phyloP scores from a whole-genome alignment of 2,797 vertebrate species.

The Leptodactylus fallax region DNA sequence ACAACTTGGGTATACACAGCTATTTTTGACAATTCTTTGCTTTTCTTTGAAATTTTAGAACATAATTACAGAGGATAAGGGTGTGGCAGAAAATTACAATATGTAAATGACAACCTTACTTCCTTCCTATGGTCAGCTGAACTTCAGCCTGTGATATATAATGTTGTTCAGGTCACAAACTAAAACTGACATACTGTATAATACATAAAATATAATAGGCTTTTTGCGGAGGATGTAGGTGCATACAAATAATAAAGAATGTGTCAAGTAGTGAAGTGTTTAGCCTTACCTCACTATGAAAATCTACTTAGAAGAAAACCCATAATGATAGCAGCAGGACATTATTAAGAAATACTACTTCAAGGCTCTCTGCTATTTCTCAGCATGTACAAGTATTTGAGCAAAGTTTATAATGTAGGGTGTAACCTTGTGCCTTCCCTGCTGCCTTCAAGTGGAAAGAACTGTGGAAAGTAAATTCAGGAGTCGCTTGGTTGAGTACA shows the following conservation, averaged over 20 bases:
- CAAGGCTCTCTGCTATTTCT: neutral
- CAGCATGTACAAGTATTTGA: neutral
- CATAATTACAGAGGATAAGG: slow-evolving; percentile 49
- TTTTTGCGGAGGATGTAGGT: neutral
- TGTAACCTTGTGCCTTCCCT: slow-evolving; percentile 1
- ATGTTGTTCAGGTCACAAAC: neutral
- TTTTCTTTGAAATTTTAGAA: slow-evolving; percentile 45
- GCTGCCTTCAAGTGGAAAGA: slow-evolving; percentile 6
- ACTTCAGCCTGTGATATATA: neutral
- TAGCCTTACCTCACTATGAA: neutral
- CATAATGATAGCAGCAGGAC: neutral
- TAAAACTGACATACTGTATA: neutral
- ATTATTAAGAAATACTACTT: neutral
- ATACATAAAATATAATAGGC: neutral
- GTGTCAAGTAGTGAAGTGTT: too few species aligned
- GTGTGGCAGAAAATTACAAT: slow-evolving; percentile 9
- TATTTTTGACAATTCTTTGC: slow-evolving; percentile 29
- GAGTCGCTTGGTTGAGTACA: neutral
- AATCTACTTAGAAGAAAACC: neutral
- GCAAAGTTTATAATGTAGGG: neutral
- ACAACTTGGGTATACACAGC: slow-evolving; percentile 15
- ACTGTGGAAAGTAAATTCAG: slow-evolving; percentile 18
- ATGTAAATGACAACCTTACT: slow-evolving; percentile 29
- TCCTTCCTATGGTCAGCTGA: neutral
- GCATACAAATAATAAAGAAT: neutral